Conservation (phyloP, 1,140 invertebrate species). For the Nautilus pompilius region DNA sequence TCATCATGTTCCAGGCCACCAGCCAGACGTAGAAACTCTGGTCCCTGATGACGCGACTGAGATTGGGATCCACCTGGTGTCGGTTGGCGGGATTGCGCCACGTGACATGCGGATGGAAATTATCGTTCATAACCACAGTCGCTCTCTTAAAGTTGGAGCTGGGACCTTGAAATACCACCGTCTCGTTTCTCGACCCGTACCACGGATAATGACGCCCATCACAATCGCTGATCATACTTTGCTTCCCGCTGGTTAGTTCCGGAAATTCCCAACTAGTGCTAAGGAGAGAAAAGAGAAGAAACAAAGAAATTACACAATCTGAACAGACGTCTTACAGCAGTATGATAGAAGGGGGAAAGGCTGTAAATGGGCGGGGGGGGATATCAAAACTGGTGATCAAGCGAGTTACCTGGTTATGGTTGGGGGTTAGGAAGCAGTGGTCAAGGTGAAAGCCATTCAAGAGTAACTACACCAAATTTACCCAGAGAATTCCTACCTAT, state of each 20-base stretch:
- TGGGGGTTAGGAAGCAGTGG: too few relatives aligned
- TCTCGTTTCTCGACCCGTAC: slow-evolving; percentile 54
- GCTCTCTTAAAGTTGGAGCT: slow-evolving; percentile 44
- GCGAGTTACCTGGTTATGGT: too few relatives aligned
- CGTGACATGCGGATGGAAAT: slow-evolving; percentile 56
- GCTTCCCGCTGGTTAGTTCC: slow-evolving; percentile 49
- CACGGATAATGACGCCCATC: slow-evolving; percentile 55
- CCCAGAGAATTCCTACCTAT: too few relatives aligned
- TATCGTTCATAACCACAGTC: slow-evolving; percentile 54
- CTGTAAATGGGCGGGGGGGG: too few relatives aligned
- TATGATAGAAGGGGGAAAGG: too few relatives aligned
- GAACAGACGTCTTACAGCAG: too few relatives aligned
- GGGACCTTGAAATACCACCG: slow-evolving; percentile 47
- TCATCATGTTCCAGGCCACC: slow-evolving; percentile 50
- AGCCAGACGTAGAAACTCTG: slow-evolving; percentile 56
- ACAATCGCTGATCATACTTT: slow-evolving; percentile 54
- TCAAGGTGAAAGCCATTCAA: too few relatives aligned
- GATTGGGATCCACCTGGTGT: slow-evolving; percentile 41
- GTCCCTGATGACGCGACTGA: slow-evolving; percentile 51
- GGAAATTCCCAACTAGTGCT: slow-evolving; percentile 57
- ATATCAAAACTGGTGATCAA: too few relatives aligned
- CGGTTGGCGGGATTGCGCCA: slow-evolving; percentile 52
- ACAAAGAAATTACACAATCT: too few relatives aligned
- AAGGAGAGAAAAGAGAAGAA: slow-evolving; percentile 11
- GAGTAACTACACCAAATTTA: too few relatives aligned